Base-by-base conservation (phyloP, 2,888 invertebrate species). In the Sesamia inferens region DNA sequence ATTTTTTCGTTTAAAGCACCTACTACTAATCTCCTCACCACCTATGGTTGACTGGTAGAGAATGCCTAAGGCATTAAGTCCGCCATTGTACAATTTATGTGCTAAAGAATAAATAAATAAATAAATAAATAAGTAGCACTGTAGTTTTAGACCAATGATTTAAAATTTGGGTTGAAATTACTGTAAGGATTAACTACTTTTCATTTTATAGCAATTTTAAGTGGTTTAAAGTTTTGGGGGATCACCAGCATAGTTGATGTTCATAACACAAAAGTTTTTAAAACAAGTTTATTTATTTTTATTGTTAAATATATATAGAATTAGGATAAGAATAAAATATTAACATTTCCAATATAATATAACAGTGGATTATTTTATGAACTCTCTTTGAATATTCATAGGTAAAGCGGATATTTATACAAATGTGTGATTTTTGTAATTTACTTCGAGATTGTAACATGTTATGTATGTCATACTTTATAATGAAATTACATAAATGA, bases 281-380 rank as follows among this genome's bases (percentile, higher is more conserved):
- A 64, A 78, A 71, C 73, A 71, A 82, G 81, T 81, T 81, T 83
- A 81, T 79, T 81, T 81, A 79, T 83, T 74, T 81, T 61, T 83
- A 81, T 4, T 97, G 96, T 64, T 93, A 92, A 92, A 97, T 97
- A 96, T 48, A 97, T 93, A 77, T 97, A 44, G 22, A 67, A 63
- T 63, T 63, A 74, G 71, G 0, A 11, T 81, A 81, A 81, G 75
- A 47, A 67, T 81, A 71, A 83, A 71, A 78, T 78, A 70, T 68
- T 74, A 70, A 68, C 71, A 74, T 79, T 79, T 81, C 83, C 70
- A 71, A 47, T 69, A 68, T 66, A 68, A 48, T 54, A 31, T 68
- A 82, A 22, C 64, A 71, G 39, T 71, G 51, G 62, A 79, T 64
- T 59, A 13, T 65, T 67, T 68, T 19, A 70, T 51, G 19, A 71